Base-by-base conservation (phyloP, 2,797 vertebrate species). In the Pantherophis alleghaniensis region DNA sequence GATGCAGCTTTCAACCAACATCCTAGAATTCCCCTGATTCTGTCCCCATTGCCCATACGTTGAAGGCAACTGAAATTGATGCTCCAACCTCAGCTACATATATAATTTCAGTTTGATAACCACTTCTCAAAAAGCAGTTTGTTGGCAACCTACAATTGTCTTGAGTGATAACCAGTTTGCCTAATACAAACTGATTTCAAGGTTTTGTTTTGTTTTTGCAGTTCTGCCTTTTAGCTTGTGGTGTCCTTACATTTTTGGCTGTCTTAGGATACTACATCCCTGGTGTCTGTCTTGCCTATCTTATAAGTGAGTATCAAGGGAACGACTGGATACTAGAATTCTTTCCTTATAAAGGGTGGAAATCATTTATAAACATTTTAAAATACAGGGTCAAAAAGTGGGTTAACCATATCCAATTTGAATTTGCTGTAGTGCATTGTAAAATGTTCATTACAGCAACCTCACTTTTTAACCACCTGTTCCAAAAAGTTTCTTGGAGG, bases 181-280 rank as follows among this genome's bases (percentile, higher is more conserved):
- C 89, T 1, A 0, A 12, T 88, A 94, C 88, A 95, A 96, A 95
- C 90, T 96, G 94, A 94, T 42, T 91, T 42, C 93, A 2, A 47
- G 74, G 0, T 47, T 83, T 47, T 92, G 87, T 97, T 14, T 92
- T 93, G 0, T 94, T 92, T 95, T 93, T 96, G 92, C 96, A 99
- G 99, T 99, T 99, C 97, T 99, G 99, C 97, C 94, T 99, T 96
- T 94, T 99, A 97, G 98, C 96, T 95, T 99, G 99, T 95, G 98
- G 98, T 91, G 95, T 98, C 92, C 98, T 99, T 95, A 98, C 98
- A 69, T 98, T 98, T 95, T 95, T 99, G 98, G 98, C 99, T 91
- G 96, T 98, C 95, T 97, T 99, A 95, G 99, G 99, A 95, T 97
- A 94, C 89, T 98, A 98, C 93, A 96, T 99, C 96, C 98, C 99